phyloP scores from a whole-genome alignment of 1,140 invertebrate species.

The Epicauta chinensis region DNA sequence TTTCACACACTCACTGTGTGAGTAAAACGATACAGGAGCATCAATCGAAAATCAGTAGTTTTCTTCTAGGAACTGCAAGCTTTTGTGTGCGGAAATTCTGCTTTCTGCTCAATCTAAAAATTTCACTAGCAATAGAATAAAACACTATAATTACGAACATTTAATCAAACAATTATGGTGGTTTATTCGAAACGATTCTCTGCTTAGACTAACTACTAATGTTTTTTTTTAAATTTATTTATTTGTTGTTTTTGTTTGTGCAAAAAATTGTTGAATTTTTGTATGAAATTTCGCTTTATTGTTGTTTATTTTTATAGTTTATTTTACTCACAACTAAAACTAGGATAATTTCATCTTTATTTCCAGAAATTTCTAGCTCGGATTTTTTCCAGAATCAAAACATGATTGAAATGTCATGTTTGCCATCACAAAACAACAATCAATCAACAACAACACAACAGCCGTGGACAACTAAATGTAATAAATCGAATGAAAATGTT shows the following conservation, averaged over 20 bases:
- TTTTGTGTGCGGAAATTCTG: too few species aligned
- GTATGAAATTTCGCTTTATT: not conserved
- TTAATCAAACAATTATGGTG: too few species aligned
- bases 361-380: constrained; percentile 45
- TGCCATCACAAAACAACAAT: constrained; percentile 55
- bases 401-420: constrained; percentile 56
- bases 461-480: constrained; percentile 21
- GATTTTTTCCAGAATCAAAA: constrained; percentile 45
- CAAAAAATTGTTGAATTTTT: not conserved
- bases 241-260: too few species aligned
- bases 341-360: constrained; percentile 43
- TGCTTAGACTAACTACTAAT: constrained; percentile 32
- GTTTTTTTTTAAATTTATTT: too few species aligned
- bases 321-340: constrained; percentile 40
- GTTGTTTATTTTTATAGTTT: constrained; percentile 19
- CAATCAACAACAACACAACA: constrained; percentile 34
- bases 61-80: too few species aligned
- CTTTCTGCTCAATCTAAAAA: too few species aligned
- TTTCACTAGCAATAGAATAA: too few species aligned
- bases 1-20: too few species aligned
- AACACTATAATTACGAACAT: too few species aligned
- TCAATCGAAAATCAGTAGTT: too few species aligned
- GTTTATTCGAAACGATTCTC: not conserved
- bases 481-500: constrained; percentile 15
- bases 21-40: too few species aligned